Conservation (phyloP, 2,113 vertebrate species). For the Thamnophis sirtalis region DNA sequence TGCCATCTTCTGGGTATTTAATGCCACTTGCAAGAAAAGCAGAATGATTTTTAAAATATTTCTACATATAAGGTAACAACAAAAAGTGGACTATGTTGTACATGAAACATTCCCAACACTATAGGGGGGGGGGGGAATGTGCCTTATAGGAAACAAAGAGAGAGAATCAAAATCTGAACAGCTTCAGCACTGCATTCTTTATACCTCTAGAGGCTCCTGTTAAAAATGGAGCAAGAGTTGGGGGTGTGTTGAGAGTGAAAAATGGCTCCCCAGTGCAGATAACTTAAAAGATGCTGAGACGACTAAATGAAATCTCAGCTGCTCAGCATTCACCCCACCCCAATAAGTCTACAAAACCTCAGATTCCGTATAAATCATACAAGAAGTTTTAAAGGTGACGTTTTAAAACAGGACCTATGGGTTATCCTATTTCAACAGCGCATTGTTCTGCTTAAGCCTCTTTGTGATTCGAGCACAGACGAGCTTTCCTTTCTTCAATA, state of each 20-base stretch:
- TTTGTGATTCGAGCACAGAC: background rate
- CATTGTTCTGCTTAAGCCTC: background rate
- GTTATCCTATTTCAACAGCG: slow-evolving; percentile 29
- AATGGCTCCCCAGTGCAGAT: slow-evolving; percentile 3
- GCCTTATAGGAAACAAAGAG: background rate
- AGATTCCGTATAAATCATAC: slow-evolving; percentile 6
- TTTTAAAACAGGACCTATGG: slow-evolving; percentile 19
- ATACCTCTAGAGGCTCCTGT: background rate
- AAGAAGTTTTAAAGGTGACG: background rate
- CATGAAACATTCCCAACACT: background rate
- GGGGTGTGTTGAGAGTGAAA: background rate
- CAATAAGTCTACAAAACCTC: slow-evolving; percentile 17
- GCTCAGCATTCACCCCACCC: slow-evolving; percentile 4
- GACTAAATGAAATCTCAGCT: slow-evolving; percentile 9
- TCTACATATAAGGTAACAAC: background rate
- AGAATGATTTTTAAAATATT: background rate
- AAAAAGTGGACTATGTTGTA: background rate
- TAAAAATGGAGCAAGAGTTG: background rate
- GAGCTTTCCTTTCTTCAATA: background rate
- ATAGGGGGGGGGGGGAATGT: background rate
- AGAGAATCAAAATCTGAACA: background rate
- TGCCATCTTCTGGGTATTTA: background rate
- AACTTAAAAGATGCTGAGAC: slow-evolving; percentile 7
- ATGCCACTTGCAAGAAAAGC: background rate
- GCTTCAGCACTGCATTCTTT: background rate